Evolutionary conservation across 2,113 vertebrate species (phyloP).

Genomic region (Boulengerochromis microlepis): DNA sequence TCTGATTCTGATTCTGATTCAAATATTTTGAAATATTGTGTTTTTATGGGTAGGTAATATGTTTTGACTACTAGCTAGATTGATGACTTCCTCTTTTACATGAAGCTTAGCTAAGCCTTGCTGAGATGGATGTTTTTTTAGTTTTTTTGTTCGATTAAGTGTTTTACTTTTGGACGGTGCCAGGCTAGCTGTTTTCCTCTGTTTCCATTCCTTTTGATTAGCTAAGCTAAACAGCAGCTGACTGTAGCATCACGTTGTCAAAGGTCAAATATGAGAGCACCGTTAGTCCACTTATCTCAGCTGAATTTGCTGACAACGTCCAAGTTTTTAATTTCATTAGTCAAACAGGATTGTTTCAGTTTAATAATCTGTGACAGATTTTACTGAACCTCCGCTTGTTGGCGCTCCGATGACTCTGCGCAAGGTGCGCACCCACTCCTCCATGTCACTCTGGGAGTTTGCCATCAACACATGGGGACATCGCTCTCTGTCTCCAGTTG

Average conservation of each 20-base stretch:
- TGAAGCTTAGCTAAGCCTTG: accelerated
- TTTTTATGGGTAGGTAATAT: neutral
- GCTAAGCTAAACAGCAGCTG: neutral
- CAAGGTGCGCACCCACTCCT: slow-evolving; percentile 89
- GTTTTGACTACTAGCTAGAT: neutral
- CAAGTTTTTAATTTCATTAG: neutral
- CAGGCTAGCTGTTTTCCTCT: neutral
- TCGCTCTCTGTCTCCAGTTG: slow-evolving; percentile 73
- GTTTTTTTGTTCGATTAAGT: accelerated
- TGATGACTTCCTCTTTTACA: neutral
- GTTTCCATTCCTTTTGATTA: neutral
- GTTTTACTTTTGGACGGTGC: accelerated
- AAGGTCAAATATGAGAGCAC: neutral
- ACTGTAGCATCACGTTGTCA: neutral
- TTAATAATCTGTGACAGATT: neutral
- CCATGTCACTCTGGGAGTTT: slow-evolving; percentile 87
- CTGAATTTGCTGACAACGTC: neutral
- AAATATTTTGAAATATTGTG: neutral
- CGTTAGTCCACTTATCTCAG: neutral
- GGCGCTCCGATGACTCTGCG: slow-evolving; percentile 75
- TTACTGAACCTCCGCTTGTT: slow-evolving; percentile 77
- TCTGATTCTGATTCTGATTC: neutral
- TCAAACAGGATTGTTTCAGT: neutral
- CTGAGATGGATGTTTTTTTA: neutral
- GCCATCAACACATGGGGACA: slow-evolving; percentile 87